These are phyloP conservation scores for Stichopus chloronotus DNA, from an alignment of 35 echinoderm and acorn worm species.

Conservation along the genomic window DNA sequence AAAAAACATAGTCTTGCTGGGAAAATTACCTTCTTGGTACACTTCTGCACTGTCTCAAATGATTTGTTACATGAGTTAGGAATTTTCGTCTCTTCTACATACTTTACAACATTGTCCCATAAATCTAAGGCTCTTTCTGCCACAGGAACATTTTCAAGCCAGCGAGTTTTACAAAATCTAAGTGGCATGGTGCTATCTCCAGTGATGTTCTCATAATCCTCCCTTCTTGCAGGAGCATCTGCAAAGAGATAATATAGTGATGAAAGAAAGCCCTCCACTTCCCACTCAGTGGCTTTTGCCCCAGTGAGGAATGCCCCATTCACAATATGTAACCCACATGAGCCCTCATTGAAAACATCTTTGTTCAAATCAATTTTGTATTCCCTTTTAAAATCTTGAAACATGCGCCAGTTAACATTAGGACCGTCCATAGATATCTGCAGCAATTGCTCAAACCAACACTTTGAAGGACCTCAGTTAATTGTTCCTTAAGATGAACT, in stretches of 20 bases:
- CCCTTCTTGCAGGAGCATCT: slow-evolving; percentile 73
- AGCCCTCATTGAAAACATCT: slow-evolving; percentile 30
- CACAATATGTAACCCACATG: slow-evolving; percentile 66
- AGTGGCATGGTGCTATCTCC: slow-evolving; percentile 60
- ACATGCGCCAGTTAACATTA: slow-evolving; percentile 62
- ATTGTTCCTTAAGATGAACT: slow-evolving; percentile 64
- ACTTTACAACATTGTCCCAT: slow-evolving; percentile 31
- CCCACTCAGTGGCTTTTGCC: slow-evolving; percentile 56
- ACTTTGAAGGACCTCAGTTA: slow-evolving; percentile 32
- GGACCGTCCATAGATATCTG: slow-evolving; percentile 66
- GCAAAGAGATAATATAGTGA: slow-evolving; percentile 59
- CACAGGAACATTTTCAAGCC: slow-evolving; percentile 54
- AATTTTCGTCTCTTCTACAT: slow-evolving; percentile 54
- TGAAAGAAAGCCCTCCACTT: slow-evolving; percentile 60
- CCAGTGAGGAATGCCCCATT: slow-evolving; percentile 69
- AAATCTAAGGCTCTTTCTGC: slow-evolving; percentile 23
- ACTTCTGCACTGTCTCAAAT: slow-evolving; percentile 53
- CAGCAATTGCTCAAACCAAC: slow-evolving; percentile 58
- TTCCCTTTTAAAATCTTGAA: slow-evolving; percentile 16
- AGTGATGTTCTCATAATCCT: slow-evolving; percentile 54
- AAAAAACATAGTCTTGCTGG: slow-evolving; percentile 57
- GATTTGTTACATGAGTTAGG: slow-evolving; percentile 64
- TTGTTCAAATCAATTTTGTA: slow-evolving; percentile 39
- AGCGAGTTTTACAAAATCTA: slow-evolving; percentile 59
- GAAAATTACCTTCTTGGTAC: slow-evolving; percentile 48